phyloP scores from a whole-genome alignment of 2,113 vertebrate genomes.

The Hydrolagus affinis region DNA sequence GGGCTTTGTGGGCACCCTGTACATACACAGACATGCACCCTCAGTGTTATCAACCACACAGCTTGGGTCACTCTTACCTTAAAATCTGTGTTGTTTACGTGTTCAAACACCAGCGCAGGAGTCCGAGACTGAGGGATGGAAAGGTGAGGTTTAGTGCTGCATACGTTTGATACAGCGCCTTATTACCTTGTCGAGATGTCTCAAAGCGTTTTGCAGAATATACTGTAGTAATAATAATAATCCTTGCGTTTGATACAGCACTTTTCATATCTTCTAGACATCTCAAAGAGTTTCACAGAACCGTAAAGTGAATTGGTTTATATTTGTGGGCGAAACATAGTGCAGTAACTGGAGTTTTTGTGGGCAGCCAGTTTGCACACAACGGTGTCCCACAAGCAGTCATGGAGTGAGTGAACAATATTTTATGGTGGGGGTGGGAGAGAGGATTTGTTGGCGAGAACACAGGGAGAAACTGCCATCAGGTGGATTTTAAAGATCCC shows the following conservation, averaged over 20 bases:
- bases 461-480: too few relatives aligned
- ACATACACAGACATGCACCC: not conserved
- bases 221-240: not conserved
- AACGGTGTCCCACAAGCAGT: not conserved
- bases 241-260: too few relatives aligned
- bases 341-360: not conserved
- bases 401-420: not conserved
- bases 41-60: not conserved
- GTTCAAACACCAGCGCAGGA: conserved; percentile 76
- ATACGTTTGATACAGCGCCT: not conserved
- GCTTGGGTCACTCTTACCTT: conserved; percentile 54
- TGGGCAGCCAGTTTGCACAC: not conserved
- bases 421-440: too few relatives aligned
- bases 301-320: too few relatives aligned
- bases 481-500: too few relatives aligned
- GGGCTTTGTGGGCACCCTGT: too few relatives aligned
- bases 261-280: too few relatives aligned
- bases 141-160: not conserved
- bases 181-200: not conserved
- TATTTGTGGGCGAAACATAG: not conserved
- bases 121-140: conserved; percentile 61
- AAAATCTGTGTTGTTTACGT: conserved; percentile 80
- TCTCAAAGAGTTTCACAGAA: too few relatives aligned
- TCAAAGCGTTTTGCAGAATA: not conserved
- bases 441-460: too few relatives aligned